Base-by-base conservation (phyloP, 2,113 vertebrate species). In the Phylloscopus whistleri region DNA sequence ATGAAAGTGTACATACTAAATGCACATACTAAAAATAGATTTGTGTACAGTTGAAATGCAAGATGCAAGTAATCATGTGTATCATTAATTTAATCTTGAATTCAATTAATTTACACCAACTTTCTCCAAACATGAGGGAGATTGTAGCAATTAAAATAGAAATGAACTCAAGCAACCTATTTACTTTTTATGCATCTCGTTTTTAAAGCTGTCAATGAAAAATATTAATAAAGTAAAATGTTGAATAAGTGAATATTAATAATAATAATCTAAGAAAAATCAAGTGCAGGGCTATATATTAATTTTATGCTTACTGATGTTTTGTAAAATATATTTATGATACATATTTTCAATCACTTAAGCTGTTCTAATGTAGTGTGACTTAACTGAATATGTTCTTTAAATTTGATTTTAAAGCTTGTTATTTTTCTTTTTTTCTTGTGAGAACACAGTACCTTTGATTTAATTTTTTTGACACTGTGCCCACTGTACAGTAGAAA, bases 381-480 rank as follows among this genome's bases (percentile, higher is more conserved):
- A 95, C 89, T 97, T 90, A 95, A 94, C 43, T 60, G 26, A 67
- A 70, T 97, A 79, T 79, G 48, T 81, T 93, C 75, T 94, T 87
- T 95, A 96, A 90, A 69, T 97, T 86, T 97, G 43, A 69, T 83
- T 96, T 96, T 89, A 90, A 87, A 97, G 48, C 67, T 95, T 97
- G 62, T 31, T 33, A 5, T 23, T 58, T 44, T 43, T 41, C 5
- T 31, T 16, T 28, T n/a, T 97, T 96, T 76, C 95, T 95, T 83
- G 80, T 93, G 83, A 85, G 96, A 97, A 96, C 88, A 95, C 33
- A 74, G 87, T 96, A 92, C 53, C 91, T 98, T 97, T 97, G 96
- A 98, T 97, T 98, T 97, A 96, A 95, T 97, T 97, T 98, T 97
- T 98, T 96, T 97, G 97, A 98, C 96, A 97, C 87, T 70, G 10